Conservation (phyloP, 2,113 vertebrate genomes). For the Symphodus melops region DNA sequence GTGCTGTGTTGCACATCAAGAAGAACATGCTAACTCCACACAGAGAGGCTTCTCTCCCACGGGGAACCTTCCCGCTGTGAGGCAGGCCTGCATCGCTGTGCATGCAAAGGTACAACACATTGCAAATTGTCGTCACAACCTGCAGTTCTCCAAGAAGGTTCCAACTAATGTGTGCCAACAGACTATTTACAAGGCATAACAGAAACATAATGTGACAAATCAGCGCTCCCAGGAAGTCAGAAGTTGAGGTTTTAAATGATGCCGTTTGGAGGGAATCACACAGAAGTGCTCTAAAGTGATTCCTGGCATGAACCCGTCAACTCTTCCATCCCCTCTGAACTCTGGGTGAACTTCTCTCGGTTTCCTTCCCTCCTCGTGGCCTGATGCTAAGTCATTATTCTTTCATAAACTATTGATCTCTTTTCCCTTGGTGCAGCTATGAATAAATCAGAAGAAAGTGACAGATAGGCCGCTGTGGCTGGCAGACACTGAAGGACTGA, state of each 20-base stretch:
- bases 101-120: background rate
- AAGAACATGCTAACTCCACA: too few relatives aligned
- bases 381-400: constrained; percentile 64
- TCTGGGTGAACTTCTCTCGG: constrained; percentile 47
- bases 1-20: too few relatives aligned
- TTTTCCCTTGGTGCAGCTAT: constrained; percentile 46
- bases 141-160: constrained; percentile 2
- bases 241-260: background rate
- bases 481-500: constrained; percentile 17
- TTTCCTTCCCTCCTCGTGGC: constrained; percentile 25
- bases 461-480: constrained; percentile 61
- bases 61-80: too few relatives aligned
- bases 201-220: constrained; percentile 21
- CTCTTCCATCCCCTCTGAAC: constrained; percentile 47
- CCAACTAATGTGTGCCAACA: constrained; percentile 6
- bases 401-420: constrained; percentile 73
- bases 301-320: constrained; percentile 31
- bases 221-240: constrained; percentile 16
- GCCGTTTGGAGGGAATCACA: background rate
- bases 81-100: too few relatives aligned
- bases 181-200: constrained; percentile 15
- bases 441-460: constrained; percentile 76
- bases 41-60: too few relatives aligned
- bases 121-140: constrained; percentile 10
- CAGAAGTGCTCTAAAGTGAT: constrained; percentile 6